Evolutionary conservation across 2,797 vertebrate genomes (phyloP).

Genomic region (Rhinophrynus dorsalis): DNA sequence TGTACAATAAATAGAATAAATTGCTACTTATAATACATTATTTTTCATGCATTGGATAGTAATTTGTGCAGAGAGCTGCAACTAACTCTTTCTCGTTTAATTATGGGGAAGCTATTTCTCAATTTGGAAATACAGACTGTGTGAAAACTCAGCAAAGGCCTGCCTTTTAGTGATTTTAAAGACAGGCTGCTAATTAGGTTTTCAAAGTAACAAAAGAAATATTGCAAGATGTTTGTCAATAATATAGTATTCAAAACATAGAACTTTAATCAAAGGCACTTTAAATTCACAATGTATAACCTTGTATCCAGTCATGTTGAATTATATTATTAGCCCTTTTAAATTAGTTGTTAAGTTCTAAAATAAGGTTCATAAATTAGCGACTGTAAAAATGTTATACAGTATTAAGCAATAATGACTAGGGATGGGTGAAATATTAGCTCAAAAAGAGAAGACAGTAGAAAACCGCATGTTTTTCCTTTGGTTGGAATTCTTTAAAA

Average conservation of each 20-base stretch:
- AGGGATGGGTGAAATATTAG: too few relatives aligned
- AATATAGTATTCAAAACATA: background rate
- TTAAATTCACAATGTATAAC: background rate
- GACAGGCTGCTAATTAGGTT: conserved; percentile 17
- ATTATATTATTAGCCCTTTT: background rate
- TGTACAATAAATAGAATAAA: conserved; percentile 66
- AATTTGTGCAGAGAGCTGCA: conserved; percentile 63
- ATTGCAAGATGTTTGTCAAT: background rate
- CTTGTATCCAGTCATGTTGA: background rate
- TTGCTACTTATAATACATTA: conserved; percentile 61
- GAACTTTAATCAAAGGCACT: background rate
- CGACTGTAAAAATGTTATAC: too few relatives aligned
- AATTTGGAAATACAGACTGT: conserved; percentile 53
- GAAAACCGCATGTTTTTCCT: too few relatives aligned
- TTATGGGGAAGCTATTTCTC: conserved; percentile 61
- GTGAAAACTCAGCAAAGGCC: conserved; percentile 48
- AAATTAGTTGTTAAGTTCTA: background rate
- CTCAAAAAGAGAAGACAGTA: too few relatives aligned
- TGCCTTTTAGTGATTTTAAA: conserved; percentile 50
- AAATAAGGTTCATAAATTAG: too few relatives aligned
- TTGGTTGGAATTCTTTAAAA: too few relatives aligned
- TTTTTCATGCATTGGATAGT: conserved; percentile 57
- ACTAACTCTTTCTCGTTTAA: conserved; percentile 60
- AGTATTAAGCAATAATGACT: too few relatives aligned
- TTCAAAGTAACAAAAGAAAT: conserved; percentile 1